Percentiles rank a stretch among this genome's conserved stretches.
phyloP scores from a whole-genome alignment of 2,113 vertebrate species.

The Beaufortia kweichowensis region DNA sequence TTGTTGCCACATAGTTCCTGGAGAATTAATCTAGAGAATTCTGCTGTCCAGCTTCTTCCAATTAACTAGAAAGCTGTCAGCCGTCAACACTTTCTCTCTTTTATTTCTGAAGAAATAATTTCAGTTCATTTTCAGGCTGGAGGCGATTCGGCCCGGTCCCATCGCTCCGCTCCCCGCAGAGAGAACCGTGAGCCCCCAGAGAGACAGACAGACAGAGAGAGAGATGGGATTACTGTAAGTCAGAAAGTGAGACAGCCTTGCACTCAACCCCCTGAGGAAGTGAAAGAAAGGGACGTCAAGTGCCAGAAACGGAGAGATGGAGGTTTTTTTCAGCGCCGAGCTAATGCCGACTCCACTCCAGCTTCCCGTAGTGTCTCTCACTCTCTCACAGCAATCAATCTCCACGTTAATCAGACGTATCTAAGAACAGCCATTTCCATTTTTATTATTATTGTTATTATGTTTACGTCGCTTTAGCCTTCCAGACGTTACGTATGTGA shows the following conservation, averaged over 20 bases:
- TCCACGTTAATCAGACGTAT: conserved; percentile 47
- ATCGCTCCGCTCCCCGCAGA: conserved; percentile 31
- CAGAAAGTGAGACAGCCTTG: conserved; percentile 30
- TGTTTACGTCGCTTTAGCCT: neutral
- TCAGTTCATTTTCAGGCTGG: conserved; percentile 22
- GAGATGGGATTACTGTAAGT: conserved; percentile 15
- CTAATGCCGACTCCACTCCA: too few species aligned
- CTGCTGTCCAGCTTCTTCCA: conserved; percentile 47
- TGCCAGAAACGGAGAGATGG: conserved; percentile 10
- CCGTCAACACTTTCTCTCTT: conserved; percentile 51
- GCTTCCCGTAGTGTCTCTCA: too few species aligned
- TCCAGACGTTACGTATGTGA: neutral
- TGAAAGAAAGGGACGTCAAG: conserved; percentile 4
- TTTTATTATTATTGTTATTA: neutral
- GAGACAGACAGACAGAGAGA: conserved; percentile 60
- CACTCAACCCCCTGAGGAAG: conserved; percentile 42
- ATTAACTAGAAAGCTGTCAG: conserved; percentile 59
- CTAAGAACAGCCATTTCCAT: neutral
- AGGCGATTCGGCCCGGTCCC: conserved; percentile 37
- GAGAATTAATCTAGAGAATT: conserved; percentile 46
- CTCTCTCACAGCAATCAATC: conserved; percentile 46
- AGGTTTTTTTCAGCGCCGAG: neutral
- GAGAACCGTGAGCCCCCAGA: conserved; percentile 65
- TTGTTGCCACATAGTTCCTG: neutral
- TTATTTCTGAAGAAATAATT: conserved; percentile 44